A percentile compares a stretch with the other conserved stretches of the same genome.
Conservation (phyloP, 2,113 vertebrate species). For the Picathartes gymnocephalus region DNA sequence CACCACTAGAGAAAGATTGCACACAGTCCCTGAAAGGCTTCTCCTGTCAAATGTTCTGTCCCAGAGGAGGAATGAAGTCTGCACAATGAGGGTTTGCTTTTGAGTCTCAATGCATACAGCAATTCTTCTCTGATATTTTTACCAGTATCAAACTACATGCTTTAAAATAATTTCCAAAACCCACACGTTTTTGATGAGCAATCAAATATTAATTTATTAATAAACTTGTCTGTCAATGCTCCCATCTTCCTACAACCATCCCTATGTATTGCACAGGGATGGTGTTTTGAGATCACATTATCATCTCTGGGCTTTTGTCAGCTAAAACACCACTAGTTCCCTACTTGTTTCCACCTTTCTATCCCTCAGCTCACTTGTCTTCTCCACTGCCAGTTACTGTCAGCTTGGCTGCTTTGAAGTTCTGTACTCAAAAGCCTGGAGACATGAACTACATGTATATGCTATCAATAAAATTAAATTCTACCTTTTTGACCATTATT, state of each 20-base stretch:
- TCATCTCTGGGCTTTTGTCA: neutral
- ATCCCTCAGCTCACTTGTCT: neutral
- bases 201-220: neutral
- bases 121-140: neutral
- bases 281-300: neutral
- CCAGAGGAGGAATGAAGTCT: neutral
- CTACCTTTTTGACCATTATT: neutral
- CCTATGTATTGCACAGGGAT: accelerated
- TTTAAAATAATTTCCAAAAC: neutral
- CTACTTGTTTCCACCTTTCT: neutral
- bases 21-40: neutral
- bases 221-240: neutral
- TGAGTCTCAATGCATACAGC: neutral
- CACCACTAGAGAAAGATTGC: neutral
- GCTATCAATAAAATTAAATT: neutral
- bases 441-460: neutral
- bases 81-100: neutral
- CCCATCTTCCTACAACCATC: neutral
- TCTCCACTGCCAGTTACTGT: neutral
- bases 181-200: neutral
- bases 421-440: neutral
- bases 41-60: neutral
- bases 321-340: neutral
- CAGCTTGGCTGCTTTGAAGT: neutral
- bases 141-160: neutral